phyloP scores from a whole-genome alignment of 2,113 vertebrate species.

The Chauna torquata region DNA sequence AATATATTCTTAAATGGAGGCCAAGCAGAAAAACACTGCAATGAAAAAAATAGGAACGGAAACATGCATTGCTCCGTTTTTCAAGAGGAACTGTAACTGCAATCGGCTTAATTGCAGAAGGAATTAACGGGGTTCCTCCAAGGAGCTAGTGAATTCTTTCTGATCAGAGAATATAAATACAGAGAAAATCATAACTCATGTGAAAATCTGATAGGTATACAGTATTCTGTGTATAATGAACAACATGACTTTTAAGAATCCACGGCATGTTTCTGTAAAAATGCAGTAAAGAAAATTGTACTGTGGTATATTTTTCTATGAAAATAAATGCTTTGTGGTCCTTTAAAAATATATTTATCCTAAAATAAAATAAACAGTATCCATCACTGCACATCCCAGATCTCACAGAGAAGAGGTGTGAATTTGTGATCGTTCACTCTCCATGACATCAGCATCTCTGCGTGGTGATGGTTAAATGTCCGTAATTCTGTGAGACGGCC shows the following conservation, averaged over 20 bases:
- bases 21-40: neutral
- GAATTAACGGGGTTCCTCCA: neutral
- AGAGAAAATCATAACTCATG: constrained; percentile 6
- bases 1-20: constrained; percentile 35
- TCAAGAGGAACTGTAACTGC: neutral
- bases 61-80: neutral
- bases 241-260: neutral
- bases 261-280: constrained; percentile 36
- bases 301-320: neutral
- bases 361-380: neutral
- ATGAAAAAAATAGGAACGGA: neutral
- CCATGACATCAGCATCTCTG: constrained; percentile 97
- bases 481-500: constrained; percentile 93
- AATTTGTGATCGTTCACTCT: constrained; percentile 94
- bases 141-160: neutral
- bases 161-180: constrained; percentile 35
- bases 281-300: constrained; percentile 33
- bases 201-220: constrained; percentile 19
- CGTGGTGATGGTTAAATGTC: constrained; percentile 94
- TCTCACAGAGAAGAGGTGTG: constrained; percentile 96
- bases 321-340: neutral
- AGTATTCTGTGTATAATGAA: constrained; percentile 22
- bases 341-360: constrained; percentile 6
- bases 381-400: constrained; percentile 95
- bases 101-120: neutral